Evolutionary conservation across 2,113 vertebrate species (phyloP).

Genomic region (Heliornis fulica): DNA sequence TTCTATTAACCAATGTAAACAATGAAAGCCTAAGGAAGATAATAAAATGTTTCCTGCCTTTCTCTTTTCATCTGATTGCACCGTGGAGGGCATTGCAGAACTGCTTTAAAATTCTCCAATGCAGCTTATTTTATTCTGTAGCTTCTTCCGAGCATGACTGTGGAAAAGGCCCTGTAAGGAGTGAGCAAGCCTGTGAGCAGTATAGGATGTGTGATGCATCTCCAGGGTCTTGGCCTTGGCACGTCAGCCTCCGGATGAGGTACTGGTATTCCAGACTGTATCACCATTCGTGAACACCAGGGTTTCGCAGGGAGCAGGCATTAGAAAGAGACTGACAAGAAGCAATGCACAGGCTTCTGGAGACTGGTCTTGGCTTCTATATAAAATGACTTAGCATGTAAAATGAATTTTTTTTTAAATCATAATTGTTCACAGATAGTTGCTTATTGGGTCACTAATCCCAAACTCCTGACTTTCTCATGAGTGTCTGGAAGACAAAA

Average conservation of each 20-base stretch:
- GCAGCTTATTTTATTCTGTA: not conserved
- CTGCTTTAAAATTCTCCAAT: not conserved
- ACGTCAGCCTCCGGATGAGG: slow-evolving; percentile 88
- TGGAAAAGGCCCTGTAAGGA: slow-evolving; percentile 69
- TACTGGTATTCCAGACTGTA: slow-evolving; percentile 22
- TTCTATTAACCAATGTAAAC: not conserved
- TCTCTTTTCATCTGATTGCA: not conserved
- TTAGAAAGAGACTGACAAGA: not conserved
- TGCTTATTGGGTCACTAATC: not conserved
- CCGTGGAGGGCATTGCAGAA: not conserved
- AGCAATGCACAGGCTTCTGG: not conserved
- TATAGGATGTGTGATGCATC: slow-evolving; percentile 81
- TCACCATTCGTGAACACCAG: not conserved
- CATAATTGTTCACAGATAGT: not conserved
- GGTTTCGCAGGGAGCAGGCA: not conserved
- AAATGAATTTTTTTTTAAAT: not conserved
- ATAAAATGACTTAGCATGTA: not conserved
- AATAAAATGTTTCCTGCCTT: not conserved
- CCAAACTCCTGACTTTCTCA: not conserved
- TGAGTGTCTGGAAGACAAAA: not conserved
- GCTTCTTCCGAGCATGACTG: slow-evolving; percentile 67
- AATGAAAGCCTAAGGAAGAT: not conserved
- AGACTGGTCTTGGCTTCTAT: not conserved
- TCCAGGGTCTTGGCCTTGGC: slow-evolving; percentile 93
- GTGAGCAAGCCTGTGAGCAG: slow-evolving; percentile 78